These are phyloP conservation scores for Hippocampus abdominalis DNA, from an alignment of 2,113 vertebrate species.

Conservation along the genomic window DNA sequence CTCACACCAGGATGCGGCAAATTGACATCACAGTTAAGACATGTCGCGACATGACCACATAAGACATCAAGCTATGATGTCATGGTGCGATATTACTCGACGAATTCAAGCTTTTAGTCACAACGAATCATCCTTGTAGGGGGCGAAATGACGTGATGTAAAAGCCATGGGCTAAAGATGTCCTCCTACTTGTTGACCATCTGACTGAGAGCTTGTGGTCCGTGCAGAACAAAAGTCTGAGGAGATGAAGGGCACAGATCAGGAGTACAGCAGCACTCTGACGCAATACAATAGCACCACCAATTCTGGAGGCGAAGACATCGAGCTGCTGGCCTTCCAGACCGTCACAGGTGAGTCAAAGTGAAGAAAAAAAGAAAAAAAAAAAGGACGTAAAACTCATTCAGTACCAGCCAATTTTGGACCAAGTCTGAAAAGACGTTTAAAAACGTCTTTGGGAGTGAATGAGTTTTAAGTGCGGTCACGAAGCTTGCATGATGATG, in stretches of 20 bases:
- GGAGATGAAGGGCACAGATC: slow-evolving; percentile 63
- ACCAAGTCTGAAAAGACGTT: too few species aligned
- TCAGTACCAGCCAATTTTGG: too few species aligned
- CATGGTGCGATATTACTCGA: too few species aligned
- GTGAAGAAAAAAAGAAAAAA: neutral
- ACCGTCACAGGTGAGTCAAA: slow-evolving; percentile 67
- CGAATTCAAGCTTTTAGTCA: too few species aligned
- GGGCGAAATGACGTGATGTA: too few species aligned
- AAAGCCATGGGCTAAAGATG: too few species aligned
- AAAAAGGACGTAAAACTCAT: neutral
- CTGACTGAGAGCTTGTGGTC: neutral
- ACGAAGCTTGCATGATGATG: neutral
- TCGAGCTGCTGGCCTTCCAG: slow-evolving; percentile 75
- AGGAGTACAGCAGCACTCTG: slow-evolving; percentile 62
- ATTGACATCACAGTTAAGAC: too few species aligned
- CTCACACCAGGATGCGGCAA: too few species aligned
- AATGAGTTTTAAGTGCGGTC: neutral
- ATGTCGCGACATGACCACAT: too few species aligned
- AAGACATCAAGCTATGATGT: too few species aligned
- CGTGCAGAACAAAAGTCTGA: slow-evolving; percentile 58
- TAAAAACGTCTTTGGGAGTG: too few species aligned
- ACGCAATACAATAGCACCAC: slow-evolving; percentile 68
- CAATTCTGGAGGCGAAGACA: slow-evolving; percentile 68
- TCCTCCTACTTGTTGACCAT: neutral
- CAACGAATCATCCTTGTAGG: too few species aligned